phyloP scores from a whole-genome alignment of 2,797 vertebrate species.

The Acrocephalus scirpaceus region DNA sequence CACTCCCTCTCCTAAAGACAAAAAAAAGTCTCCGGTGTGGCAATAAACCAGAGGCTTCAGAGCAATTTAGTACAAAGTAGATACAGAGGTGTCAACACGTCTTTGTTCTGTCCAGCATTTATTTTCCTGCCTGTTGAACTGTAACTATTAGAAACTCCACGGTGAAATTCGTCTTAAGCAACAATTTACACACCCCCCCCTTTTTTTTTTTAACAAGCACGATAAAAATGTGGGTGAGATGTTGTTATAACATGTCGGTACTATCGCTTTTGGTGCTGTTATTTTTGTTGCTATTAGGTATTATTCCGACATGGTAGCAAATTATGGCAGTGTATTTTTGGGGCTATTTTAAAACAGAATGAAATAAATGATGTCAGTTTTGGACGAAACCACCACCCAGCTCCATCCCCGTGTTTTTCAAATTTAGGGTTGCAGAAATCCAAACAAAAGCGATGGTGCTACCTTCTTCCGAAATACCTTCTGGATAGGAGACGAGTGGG shows the following conservation, averaged over 20 bases:
- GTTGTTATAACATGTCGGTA: not conserved
- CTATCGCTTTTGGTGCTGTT: not conserved
- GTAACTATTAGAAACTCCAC: conserved; percentile 6
- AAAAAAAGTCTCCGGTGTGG: conserved; percentile 12
- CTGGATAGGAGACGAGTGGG: not conserved
- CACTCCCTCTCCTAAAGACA: not conserved
- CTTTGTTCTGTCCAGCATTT: conserved; percentile 43
- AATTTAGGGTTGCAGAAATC: not conserved
- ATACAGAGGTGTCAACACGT: not conserved
- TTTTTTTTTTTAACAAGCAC: not conserved
- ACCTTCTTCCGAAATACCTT: not conserved
- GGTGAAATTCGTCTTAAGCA: conserved; percentile 1
- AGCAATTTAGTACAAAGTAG: conserved; percentile 23
- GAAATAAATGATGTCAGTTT: conserved; percentile 1
- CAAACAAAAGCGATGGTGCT: not conserved
- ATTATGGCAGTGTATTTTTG: conserved; percentile 60
- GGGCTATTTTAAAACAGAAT: conserved; percentile 45
- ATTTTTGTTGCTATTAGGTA: conserved; percentile 16
- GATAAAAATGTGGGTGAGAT: not conserved
- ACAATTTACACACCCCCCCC: not conserved
- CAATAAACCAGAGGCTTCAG: conserved; percentile 20
- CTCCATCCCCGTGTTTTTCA: not conserved
- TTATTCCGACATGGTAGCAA: conserved; percentile 67
- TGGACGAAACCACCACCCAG: conserved; percentile 23
- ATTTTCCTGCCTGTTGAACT: conserved; percentile 43